Evolutionary conservation across 1,140 invertebrate species (phyloP).

Genomic region (Stegodyphus mimosarum): DNA sequence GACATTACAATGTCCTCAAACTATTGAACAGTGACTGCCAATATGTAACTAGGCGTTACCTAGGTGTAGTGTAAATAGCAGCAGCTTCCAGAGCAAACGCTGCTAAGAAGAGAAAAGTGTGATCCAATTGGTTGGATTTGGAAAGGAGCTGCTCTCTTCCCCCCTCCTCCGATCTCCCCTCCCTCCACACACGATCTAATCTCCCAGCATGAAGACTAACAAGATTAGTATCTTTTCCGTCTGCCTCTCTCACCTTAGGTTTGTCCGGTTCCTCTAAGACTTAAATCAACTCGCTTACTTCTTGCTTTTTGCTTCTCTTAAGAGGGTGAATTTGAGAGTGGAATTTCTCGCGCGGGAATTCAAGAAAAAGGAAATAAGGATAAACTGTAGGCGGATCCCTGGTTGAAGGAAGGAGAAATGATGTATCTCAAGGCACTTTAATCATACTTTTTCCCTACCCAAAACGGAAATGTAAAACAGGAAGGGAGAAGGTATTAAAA

Average conservation of each 20-base stretch:
- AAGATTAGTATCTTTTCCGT: slow-evolving; percentile 32
- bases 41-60: too few species aligned
- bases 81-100: not conserved
- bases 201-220: slow-evolving; percentile 35
- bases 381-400: not conserved
- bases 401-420: slow-evolving; percentile 3
- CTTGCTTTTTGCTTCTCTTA: not conserved
- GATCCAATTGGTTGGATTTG: slow-evolving; percentile 31
- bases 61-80: slow-evolving; percentile 19
- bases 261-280: not conserved
- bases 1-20: too few species aligned
- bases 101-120: slow-evolving; percentile 10
- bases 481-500: not conserved
- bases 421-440: too few species aligned
- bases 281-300: not conserved
- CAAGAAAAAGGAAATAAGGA: too few species aligned
- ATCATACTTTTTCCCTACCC: not conserved
- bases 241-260: slow-evolving; percentile 2
- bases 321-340: not conserved
- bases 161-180: not conserved
- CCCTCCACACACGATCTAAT: slow-evolving; percentile 16
- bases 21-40: too few species aligned
- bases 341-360: slow-evolving; percentile 1
- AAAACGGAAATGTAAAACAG: not conserved
- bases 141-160: not conserved